phyloP scores from a whole-genome alignment of 2,888 invertebrate genomes.

The Caenorhabditis auriculariae region DNA sequence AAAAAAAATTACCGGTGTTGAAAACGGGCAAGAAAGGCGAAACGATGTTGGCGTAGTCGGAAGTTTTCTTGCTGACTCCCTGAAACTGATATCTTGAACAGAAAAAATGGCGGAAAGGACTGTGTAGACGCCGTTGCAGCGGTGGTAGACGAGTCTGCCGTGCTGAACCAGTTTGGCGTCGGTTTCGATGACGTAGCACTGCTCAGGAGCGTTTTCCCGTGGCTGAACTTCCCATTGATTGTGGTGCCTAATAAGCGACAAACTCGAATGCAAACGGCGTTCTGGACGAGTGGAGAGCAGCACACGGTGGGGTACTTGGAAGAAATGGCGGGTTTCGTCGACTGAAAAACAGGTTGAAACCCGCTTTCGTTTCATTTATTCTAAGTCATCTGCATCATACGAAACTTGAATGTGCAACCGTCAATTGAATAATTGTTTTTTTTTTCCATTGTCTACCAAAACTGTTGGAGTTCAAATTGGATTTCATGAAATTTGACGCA shows the following conservation, averaged over 20 bases:
- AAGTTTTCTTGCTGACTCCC: slow-evolving; percentile 40
- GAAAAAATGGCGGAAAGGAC: slow-evolving; percentile 11
- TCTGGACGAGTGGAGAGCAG: slow-evolving; percentile 33
- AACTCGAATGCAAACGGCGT: slow-evolving; percentile 44
- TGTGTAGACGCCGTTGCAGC: slow-evolving; percentile 51
- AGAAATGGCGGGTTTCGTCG: slow-evolving; percentile 39
- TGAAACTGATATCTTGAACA: slow-evolving; percentile 5
- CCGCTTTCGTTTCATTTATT: neutral
- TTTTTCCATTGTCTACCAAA: too few relatives aligned
- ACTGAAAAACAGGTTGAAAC: slow-evolving; percentile 6
- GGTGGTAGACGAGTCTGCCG: slow-evolving; percentile 34
- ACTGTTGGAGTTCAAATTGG: too few relatives aligned
- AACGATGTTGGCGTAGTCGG: slow-evolving; percentile 36
- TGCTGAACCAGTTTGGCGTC: neutral
- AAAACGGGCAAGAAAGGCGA: slow-evolving; percentile 47
- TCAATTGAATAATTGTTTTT: too few relatives aligned
- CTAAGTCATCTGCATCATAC: neutral
- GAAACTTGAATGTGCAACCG: too few relatives aligned
- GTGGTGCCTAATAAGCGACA: neutral
- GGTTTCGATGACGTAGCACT: slow-evolving; percentile 34
- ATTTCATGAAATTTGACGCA: neutral
- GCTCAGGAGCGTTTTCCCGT: slow-evolving; percentile 12
- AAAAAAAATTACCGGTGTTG: slow-evolving; percentile 12
- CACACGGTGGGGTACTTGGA: slow-evolving; percentile 44
- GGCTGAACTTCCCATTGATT: slow-evolving; percentile 3